A percentile compares a stretch with the other conserved stretches of the same genome.
Evolutionary conservation across 53 echinoderm and acorn worm species (phyloP).

Genomic region (Crossaster papposus): DNA sequence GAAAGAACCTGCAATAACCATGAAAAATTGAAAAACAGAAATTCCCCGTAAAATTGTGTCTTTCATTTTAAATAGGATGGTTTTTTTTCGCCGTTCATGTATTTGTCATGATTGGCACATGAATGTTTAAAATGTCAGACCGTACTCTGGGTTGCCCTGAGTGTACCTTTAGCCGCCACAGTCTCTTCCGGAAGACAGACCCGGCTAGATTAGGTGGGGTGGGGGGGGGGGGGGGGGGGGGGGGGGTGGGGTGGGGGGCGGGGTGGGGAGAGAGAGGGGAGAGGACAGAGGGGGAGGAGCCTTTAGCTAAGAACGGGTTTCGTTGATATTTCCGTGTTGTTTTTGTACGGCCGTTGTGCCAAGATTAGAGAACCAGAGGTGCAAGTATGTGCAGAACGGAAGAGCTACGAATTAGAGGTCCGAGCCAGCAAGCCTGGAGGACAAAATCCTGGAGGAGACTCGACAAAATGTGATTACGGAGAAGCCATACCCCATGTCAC

Average conservation of each 20-base stretch:
- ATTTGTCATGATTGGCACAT: background rate
- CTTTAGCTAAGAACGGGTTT: background rate
- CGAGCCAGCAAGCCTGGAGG: conserved; percentile 55
- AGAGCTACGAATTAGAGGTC: conserved; percentile 14
- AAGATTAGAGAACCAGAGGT: background rate
- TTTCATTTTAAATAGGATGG: background rate
- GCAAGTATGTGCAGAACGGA: background rate
- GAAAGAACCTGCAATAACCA: no score
- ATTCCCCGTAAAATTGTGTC: background rate
- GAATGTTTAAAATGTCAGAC: background rate
- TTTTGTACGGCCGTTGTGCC: background rate
- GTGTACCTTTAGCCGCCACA: conserved; percentile 39
- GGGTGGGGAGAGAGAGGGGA: no score
- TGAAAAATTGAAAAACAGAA: background rate
- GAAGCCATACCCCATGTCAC: conserved; percentile 26
- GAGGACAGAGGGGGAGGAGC: no score
- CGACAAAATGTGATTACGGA: conserved; percentile 57
- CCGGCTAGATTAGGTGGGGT: conserved; percentile 1
- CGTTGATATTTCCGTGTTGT: background rate
- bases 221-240: no score
- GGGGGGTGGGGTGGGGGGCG: no score
- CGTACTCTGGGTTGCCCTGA: background rate
- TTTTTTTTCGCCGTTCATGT: background rate
- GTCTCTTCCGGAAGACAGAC: conserved; percentile 16
- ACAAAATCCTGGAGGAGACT: conserved; percentile 34